Conservation (phyloP, 2,888 invertebrate genomes). For the Mimumesa dahlbomi region DNA sequence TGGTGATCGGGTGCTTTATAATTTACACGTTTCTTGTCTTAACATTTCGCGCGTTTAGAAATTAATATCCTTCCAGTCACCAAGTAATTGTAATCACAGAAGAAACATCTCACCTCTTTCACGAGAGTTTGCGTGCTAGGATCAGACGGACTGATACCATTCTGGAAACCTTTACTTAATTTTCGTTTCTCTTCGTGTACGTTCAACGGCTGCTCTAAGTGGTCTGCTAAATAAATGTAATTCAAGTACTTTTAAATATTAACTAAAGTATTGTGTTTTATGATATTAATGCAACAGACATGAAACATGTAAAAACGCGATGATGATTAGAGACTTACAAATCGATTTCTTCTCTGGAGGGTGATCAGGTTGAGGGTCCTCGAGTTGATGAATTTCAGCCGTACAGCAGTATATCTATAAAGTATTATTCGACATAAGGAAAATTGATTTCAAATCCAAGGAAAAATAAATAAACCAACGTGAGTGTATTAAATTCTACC, state of each 20-base stretch:
- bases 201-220: constrained; percentile 74
- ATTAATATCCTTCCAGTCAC: too few relatives aligned
- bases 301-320: too few relatives aligned
- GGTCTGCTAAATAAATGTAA: constrained; percentile 69
- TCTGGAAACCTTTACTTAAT: constrained; percentile 74
- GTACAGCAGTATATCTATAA: constrained; percentile 74
- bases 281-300: too few relatives aligned
- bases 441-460: background rate
- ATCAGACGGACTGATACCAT: constrained; percentile 76
- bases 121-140: constrained; percentile 76
- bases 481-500: constrained; percentile 46
- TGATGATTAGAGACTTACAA: constrained; percentile 65
- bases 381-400: constrained; percentile 75
- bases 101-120: constrained; percentile 69
- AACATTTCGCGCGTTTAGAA: too few relatives aligned
- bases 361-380: constrained; percentile 73
- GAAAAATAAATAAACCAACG: background rate
- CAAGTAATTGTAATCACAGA: too few relatives aligned
- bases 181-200: constrained; percentile 77
- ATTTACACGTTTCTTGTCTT: too few relatives aligned
- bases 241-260: background rate
- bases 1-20: too few relatives aligned
- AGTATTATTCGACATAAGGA: background rate
- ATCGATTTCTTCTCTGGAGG: constrained; percentile 76
- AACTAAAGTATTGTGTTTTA: too few relatives aligned